Evolutionary conservation across 2,888 invertebrate species (phyloP), one percentile per base, ranked within the genome.

Genomic region (Quadriops clusia): DNA sequence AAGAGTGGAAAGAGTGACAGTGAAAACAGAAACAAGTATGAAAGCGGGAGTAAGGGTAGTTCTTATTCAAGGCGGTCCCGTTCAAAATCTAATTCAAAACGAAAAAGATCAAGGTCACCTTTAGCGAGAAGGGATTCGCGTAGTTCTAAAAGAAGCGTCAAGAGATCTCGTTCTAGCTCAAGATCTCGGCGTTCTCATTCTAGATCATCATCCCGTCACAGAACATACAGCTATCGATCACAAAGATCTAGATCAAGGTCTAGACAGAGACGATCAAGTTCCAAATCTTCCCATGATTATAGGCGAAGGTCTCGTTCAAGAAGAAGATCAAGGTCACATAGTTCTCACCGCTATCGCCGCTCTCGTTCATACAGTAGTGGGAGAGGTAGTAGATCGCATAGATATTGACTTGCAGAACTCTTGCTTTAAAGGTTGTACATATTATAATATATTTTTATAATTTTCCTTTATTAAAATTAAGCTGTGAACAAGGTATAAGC

Each of bases 371-470:
- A 39, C 28, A 46, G 49, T 32, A 45, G 40, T 33, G 40, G 46
- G 32, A 50, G 46, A 43, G 46, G 47, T 45, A 51, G 49, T 45
- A 49, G 49, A 39, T 45, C 45, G 33, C 44, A 41, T 35, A 48
- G 48, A 42, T 45, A 49, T 36, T 50, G 47, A 45, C 39, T 30
- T 21, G 17, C 23, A 16, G n/a, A 30, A 12, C 27, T 13, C 26
- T 12, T 10, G 7, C 16, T 13, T 7, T 12, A 17, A 17, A 38
- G 38, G 38, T 38, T 38, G 38, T 38, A 35, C 36, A 32, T 37
- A 35, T 34, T 27, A 17, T 17, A 11, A 13, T n/a, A n/a, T n/a
- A 9, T 27, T 27, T 23, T 23, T 23, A 32, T 28, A 26, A 14
- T 17, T 17, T 28, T 29, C 24, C 18, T 18, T 33, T 13, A 18